Evolutionary conservation across 2,113 vertebrate genomes (phyloP).

Genomic region (Callospermophilus lateralis): DNA sequence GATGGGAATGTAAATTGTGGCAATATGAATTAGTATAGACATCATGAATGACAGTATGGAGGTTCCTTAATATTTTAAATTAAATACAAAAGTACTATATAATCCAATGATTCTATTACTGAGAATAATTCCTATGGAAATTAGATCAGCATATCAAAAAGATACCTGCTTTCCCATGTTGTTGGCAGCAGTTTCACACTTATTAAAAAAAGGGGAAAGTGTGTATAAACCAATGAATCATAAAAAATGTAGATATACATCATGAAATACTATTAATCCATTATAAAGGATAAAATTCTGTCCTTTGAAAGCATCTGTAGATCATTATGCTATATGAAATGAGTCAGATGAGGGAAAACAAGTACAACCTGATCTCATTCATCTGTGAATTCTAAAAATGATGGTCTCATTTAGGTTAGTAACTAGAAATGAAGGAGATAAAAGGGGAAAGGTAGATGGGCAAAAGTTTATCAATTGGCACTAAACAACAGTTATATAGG

Average conservation of each 20-base stretch:
- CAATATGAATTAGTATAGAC: not conserved
- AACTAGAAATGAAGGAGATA: no score
- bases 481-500: not conserved
- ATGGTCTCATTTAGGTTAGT: not conserved
- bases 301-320: not conserved
- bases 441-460: not conserved
- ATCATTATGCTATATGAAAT: not conserved
- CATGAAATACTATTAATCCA: not conserved
- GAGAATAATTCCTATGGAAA: not conserved
- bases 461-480: not conserved
- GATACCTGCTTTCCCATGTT: not conserved
- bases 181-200: not conserved
- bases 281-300: not conserved
- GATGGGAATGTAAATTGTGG: not conserved
- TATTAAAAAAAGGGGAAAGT: not conserved
- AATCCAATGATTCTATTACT: not conserved
- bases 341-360: not conserved
- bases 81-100: not conserved
- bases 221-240: not conserved
- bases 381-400: not conserved
- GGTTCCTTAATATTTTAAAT: not conserved
- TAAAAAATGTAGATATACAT: not conserved
- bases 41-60: not conserved
- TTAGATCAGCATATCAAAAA: not conserved
- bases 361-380: not conserved